Evolutionary conservation across 2,113 vertebrate species (phyloP).

Genomic region (Oryzias woworae): DNA sequence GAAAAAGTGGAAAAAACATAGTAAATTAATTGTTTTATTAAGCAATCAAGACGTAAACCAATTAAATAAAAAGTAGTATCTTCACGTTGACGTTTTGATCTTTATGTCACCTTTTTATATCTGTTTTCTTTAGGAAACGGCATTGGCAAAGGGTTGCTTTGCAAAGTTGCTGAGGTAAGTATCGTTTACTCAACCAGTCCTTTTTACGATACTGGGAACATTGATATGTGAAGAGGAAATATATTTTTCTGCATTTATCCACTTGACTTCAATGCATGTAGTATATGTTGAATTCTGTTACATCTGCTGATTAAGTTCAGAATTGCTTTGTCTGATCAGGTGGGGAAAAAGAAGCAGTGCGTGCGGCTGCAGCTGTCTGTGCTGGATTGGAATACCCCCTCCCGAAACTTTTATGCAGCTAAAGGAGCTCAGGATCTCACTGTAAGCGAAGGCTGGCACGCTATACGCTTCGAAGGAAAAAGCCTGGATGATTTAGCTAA

Average conservation of each 20-base stretch:
- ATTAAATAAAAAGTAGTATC: no score
- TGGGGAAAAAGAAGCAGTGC: constrained; percentile 76
- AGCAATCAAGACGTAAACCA: no score
- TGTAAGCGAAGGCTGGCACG: constrained; percentile 79
- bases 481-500: constrained; percentile 71
- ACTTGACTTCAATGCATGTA: no score
- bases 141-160: constrained; percentile 76
- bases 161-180: constrained; percentile 78
- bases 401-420: constrained; percentile 80
- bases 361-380: constrained; percentile 77
- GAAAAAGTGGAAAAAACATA: no score
- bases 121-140: constrained; percentile 71
- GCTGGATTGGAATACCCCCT: constrained; percentile 80
- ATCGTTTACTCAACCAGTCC: not conserved
- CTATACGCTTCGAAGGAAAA: constrained; percentile 76
- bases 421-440: constrained; percentile 82
- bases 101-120: not conserved
- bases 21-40: no score
- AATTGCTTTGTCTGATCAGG: constrained; percentile 61
- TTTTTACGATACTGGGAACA: not conserved
- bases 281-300: not conserved
- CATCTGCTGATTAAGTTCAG: not conserved
- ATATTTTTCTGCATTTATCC: no score
- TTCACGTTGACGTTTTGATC: not conserved
- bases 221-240: no score